phyloP scores from a whole-genome alignment of 2,797 vertebrate species.

The Kryptopterus vitreolus region DNA sequence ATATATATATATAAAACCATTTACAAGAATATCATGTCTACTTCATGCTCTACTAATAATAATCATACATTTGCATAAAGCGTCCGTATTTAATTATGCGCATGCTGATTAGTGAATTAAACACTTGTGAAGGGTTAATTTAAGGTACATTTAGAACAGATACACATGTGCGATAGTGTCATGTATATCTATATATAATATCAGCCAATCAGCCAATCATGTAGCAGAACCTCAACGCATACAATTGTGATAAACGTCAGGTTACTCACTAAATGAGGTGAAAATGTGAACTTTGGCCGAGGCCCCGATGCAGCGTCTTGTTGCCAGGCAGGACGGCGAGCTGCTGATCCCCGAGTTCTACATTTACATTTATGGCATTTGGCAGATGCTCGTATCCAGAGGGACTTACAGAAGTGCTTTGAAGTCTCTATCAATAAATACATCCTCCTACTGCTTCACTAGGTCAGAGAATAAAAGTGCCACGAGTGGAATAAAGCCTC shows the following conservation, averaged over 20 bases:
- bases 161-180: no score
- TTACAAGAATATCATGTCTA: no score
- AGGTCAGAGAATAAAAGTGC: not conserved
- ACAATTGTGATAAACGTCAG: not conserved
- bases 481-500: not conserved
- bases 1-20: no score
- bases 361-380: not conserved
- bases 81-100: no score
- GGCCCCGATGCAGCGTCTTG: not conserved
- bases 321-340: not conserved
- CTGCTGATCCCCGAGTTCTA: not conserved
- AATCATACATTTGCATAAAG: no score
- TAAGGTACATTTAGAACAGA: no score
- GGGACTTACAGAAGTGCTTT: not conserved
- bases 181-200: not conserved
- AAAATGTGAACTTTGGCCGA: not conserved
- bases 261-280: not conserved
- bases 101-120: no score
- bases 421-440: conserved; percentile 10
- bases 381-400: not conserved
- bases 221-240: not conserved
- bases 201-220: not conserved
- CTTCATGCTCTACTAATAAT: no score
- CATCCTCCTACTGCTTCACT: no score
- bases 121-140: no score